Base-by-base conservation (phyloP, 2,888 invertebrate genomes). In the Xiphydria camelus region DNA sequence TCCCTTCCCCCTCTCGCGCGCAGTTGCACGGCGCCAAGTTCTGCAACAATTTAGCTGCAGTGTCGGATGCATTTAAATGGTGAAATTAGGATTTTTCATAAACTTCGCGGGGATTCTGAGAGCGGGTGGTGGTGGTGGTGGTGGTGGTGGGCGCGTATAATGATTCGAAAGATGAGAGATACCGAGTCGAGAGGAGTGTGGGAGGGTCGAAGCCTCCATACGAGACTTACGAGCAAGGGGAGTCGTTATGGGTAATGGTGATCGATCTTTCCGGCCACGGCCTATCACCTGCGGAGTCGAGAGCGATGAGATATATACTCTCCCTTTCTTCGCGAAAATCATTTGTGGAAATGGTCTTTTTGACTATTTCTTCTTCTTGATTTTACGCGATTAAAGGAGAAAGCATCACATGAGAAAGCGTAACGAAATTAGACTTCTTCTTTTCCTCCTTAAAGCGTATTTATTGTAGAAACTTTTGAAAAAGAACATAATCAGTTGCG, bases 11-110 rank as follows among this genome's bases (percentile, higher is more conserved):
- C 26, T 14, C 26, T 4, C 26, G 6, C 49, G 46, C 49, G 42
- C 46, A 43, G 45, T 46, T 40, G 34, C 49, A 59, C 52, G 53
- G 55, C 55, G 52, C 54, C 47, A 55, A 57, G 55, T 55, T 54
- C 52, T 41, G 49, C 56, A 53, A 58, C 58, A 46, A 61, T 62
- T 63, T 60, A 60, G 58, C 41, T 50, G 40, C 44, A 41, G 45
- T 48, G 48, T 55, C 54, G 59, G 60, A 62, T 68, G 68, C 66
- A 69, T 69, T 70, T 66, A 66, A 60, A 67, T 63, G 59, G 58
- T 35, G 41, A 48, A 64, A 68, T 68, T 67, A 68, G 58, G 56
- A 61, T 63, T 64, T 67, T 64, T 65, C 53, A 44, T 49, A 56
- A 56, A 61, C 47, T 45, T 45, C 33, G 25, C 34, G 19, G 41